Evolutionary conservation across 1,140 invertebrate species (phyloP).

Genomic region (Pinna nobilis): DNA sequence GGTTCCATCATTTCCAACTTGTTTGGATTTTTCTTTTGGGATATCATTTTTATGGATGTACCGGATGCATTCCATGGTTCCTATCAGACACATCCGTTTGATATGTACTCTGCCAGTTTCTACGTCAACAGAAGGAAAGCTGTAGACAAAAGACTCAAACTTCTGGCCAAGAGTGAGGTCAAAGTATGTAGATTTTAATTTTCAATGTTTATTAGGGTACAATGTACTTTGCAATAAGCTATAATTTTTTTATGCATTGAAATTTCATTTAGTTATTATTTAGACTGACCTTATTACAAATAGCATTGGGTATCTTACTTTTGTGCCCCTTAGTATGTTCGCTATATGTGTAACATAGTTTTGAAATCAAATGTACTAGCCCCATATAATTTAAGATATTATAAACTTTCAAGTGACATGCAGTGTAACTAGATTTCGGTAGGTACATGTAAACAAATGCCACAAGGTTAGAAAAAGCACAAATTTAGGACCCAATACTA

Average conservation of each 20-base stretch:
- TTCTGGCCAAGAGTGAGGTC: constrained; percentile 66
- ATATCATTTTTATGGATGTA: constrained; percentile 81
- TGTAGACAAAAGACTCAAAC: constrained; percentile 78
- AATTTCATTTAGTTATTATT: too few relatives aligned
- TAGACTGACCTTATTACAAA: too few relatives aligned
- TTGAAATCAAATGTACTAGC: too few relatives aligned
- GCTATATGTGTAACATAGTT: too few relatives aligned
- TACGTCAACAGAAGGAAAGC: constrained; percentile 78
- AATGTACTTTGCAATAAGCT: not conserved
- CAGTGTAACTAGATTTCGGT: too few relatives aligned
- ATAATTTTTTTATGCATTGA: not conserved
- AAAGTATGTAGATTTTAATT: constrained; percentile 48
- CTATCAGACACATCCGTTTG: constrained; percentile 83
- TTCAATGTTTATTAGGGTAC: not conserved
- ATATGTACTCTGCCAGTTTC: constrained; percentile 81
- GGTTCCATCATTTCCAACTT: constrained; percentile 80
- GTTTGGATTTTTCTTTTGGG: constrained; percentile 85
- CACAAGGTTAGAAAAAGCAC: too few relatives aligned
- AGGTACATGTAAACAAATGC: too few relatives aligned
- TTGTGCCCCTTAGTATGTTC: too few relatives aligned
- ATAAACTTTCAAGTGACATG: too few relatives aligned
- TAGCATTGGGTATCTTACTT: too few relatives aligned
- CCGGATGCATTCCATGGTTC: constrained; percentile 81
- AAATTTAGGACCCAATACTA: too few relatives aligned
- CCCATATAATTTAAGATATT: too few relatives aligned